These are phyloP conservation scores for Mesocricetus auratus DNA, from an alignment of 2,113 vertebrate genomes.

Conservation along the genomic window DNA sequence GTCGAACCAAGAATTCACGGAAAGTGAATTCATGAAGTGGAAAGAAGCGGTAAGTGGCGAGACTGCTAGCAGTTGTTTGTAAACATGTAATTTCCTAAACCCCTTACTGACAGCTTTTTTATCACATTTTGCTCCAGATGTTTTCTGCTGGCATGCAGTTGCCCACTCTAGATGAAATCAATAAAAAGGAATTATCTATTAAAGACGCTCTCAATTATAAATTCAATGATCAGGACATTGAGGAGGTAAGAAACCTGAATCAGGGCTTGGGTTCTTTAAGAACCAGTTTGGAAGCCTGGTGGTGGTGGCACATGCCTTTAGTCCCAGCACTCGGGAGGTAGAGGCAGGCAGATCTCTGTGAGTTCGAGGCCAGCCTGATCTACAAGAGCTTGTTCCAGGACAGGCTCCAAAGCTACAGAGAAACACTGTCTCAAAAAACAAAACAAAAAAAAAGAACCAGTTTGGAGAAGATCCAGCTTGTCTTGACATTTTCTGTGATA, in stretches of 20 bases:
- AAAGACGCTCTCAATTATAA: conserved; percentile 99
- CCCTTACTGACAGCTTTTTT: not conserved
- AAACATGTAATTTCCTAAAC: not conserved
- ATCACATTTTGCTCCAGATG: conserved; percentile 89
- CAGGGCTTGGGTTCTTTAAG: conserved; percentile 3
- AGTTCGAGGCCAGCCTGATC: no score
- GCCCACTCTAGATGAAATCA: conserved; percentile 98
- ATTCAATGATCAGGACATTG: conserved; percentile 99
- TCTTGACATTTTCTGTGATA: not conserved
- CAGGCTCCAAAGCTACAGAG: no score
- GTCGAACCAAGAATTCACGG: conserved; percentile 99
- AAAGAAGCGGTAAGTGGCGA: conserved; percentile 97
- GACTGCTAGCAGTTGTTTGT: not conserved
- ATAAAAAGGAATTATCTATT: conserved; percentile 98
- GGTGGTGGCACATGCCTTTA: no score
- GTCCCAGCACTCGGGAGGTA: no score
- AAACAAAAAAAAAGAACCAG: no score
- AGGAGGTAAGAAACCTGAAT: conserved; percentile 91
- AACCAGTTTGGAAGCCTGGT: not conserved
- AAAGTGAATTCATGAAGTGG: conserved; percentile 99
- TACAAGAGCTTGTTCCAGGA: no score
- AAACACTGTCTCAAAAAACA: no score
- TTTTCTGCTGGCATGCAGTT: conserved; percentile 97
- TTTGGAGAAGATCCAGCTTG: not conserved
- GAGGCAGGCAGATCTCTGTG: no score